A percentile compares a stretch with the other conserved stretches of the same genome.
Evolutionary conservation across 2,888 invertebrate species (phyloP).

Genomic region (Ectemnius continuus): DNA sequence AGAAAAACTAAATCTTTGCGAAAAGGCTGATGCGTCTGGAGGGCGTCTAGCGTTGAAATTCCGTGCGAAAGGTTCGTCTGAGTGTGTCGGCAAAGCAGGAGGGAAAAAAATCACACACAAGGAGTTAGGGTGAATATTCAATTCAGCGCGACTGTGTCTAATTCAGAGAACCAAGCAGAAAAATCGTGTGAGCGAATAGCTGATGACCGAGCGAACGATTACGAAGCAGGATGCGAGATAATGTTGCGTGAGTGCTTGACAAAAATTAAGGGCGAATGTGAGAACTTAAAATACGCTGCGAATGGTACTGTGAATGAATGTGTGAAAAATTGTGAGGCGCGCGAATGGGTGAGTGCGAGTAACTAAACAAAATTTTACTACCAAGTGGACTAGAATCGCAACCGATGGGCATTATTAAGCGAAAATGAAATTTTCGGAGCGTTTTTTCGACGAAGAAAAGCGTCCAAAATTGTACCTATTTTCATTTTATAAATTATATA

Average conservation of each 20-base stretch:
- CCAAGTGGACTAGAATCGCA: constrained; percentile 78
- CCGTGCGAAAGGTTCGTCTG: constrained; percentile 47
- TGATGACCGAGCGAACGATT: constrained; percentile 35
- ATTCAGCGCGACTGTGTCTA: too few relatives aligned
- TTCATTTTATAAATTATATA: constrained; percentile 78
- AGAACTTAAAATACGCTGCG: too few relatives aligned
- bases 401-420: constrained; percentile 78
- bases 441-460: constrained; percentile 76
- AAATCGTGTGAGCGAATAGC: constrained; percentile 5
- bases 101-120: not conserved
- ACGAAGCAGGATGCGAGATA: constrained; percentile 2
- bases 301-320: too few relatives aligned
- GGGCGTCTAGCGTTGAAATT: constrained; percentile 59
- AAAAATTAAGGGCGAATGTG: too few relatives aligned
- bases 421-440: constrained; percentile 75
- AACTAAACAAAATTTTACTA: constrained; percentile 75
- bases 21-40: constrained; percentile 66
- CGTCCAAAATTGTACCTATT: constrained; percentile 78
- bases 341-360: constrained; percentile 49
- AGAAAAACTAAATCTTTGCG: constrained; percentile 51
- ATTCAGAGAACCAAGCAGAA: constrained; percentile 1
- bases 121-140: too few relatives aligned
- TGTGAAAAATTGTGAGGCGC: constrained; percentile 37
- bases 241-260: constrained; percentile 24
- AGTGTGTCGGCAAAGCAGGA: constrained; percentile 11